phyloP scores from a whole-genome alignment of 2,797 vertebrate genomes.

The Cephalopachus bancanus region DNA sequence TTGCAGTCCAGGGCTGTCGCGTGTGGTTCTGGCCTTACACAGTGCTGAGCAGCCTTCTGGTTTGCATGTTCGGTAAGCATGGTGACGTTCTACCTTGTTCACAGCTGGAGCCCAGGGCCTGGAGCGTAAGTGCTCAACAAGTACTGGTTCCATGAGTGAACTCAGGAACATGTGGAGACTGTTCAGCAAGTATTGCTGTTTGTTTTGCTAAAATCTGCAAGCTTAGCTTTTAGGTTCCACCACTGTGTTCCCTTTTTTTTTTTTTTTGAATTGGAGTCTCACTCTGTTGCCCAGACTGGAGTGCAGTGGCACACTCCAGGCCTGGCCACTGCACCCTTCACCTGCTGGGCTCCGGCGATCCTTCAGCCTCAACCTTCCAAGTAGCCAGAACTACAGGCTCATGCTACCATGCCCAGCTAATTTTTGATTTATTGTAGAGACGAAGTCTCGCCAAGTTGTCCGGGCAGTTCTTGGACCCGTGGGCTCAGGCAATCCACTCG shows the following conservation, averaged over 20 bases:
- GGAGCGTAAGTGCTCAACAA: neutral
- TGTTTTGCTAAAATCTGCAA: constrained; percentile 23
- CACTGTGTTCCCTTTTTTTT: neutral
- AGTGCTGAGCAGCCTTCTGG: neutral
- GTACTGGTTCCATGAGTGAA: neutral
- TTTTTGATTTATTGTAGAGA: no score
- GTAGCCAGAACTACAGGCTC: no score
- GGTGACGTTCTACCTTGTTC: neutral
- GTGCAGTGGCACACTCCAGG: no score
- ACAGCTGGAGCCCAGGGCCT: neutral
- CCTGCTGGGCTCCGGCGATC: no score
- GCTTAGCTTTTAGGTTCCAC: neutral
- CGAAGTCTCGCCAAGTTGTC: no score
- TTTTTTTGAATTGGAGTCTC: neutral
- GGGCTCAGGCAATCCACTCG: no score
- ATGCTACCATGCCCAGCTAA: no score
- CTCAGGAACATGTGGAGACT: neutral
- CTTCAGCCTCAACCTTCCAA: no score
- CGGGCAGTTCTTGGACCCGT: no score
- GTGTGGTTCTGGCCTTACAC: neutral
- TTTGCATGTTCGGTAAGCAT: neutral
- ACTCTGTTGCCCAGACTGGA: no score
- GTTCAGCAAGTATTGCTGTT: neutral
- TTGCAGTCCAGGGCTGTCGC: neutral
- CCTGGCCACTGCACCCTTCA: no score